phyloP scores from a whole-genome alignment of 2,113 vertebrate species.

The Ascaphus truei region DNA sequence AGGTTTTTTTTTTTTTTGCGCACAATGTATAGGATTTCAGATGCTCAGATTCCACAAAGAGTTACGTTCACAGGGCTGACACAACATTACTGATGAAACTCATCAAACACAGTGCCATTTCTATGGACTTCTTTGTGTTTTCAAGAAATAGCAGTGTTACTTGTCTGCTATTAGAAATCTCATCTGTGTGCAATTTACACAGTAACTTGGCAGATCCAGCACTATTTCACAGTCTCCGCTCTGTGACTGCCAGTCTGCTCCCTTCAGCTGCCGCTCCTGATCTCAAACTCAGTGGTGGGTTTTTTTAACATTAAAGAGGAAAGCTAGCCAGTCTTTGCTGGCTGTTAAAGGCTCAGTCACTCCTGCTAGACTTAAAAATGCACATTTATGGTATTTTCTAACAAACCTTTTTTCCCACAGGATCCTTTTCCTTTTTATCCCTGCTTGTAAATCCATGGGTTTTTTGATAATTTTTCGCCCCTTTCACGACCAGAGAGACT shows the following conservation, averaged over 20 bases:
- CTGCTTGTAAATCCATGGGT: no score
- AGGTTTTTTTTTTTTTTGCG: no score
- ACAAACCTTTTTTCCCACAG: no score
- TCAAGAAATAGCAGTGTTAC: constrained; percentile 49
- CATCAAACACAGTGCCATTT: constrained; percentile 41
- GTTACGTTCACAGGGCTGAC: not conserved
- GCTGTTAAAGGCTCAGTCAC: not conserved
- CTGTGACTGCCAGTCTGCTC: constrained; percentile 65
- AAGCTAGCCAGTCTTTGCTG: not conserved
- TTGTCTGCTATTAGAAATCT: constrained; percentile 58
- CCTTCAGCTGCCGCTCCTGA: constrained; percentile 70
- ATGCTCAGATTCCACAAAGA: constrained; percentile 16
- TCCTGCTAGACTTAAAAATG: no score
- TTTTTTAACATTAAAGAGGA: constrained; percentile 34
- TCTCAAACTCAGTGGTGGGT: constrained; percentile 54
- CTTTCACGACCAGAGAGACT: no score
- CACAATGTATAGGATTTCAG: not conserved
- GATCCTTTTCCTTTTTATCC: no score
- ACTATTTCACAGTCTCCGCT: constrained; percentile 61
- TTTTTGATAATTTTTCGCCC: no score
- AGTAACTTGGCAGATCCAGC: constrained; percentile 62
- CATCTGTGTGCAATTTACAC: constrained; percentile 69
- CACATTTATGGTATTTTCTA: no score
- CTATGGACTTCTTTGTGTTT: constrained; percentile 60
- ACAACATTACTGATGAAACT: not conserved